phyloP scores from a whole-genome alignment of 2,797 vertebrate species.

The Myotis pilosus region DNA sequence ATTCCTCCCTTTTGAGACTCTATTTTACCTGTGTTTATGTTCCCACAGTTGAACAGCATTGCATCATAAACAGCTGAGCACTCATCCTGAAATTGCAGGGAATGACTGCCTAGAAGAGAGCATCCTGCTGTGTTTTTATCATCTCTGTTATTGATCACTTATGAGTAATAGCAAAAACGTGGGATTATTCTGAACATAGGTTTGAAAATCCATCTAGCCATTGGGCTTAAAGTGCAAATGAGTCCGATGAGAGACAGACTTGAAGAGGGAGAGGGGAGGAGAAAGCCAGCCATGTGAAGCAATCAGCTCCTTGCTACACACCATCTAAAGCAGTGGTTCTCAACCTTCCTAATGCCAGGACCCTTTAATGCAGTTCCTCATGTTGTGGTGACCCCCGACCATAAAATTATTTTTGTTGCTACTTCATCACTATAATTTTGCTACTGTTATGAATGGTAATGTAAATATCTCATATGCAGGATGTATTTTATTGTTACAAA shows the following conservation, averaged over 20 bases:
- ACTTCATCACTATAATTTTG: no score
- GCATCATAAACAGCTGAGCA: neutral
- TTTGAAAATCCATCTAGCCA: neutral
- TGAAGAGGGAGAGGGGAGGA: neutral
- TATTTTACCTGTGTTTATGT: neutral
- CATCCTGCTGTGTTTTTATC: neutral
- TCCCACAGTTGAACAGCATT: neutral
- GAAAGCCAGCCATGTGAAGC: accelerated
- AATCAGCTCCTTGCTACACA: accelerated
- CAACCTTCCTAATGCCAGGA: no score
- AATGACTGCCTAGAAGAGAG: neutral
- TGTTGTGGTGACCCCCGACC: no score
- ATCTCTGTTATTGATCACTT: constrained; percentile 5
- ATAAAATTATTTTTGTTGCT: no score
- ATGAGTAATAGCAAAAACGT: neutral
- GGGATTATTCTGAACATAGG: neutral
- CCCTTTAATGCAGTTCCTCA: no score
- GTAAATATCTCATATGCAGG: no score
- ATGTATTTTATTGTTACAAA: no score
- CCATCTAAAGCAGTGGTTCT: no score
- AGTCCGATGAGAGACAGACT: neutral
- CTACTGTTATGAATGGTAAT: no score
- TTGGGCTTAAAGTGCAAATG: neutral
- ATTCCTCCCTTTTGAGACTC: neutral
- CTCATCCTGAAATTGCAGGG: neutral